Evolutionary conservation across 2,113 vertebrate species (phyloP), one percentile per base, ranked within the genome.

Genomic region (Xiphophorus hellerii): DNA sequence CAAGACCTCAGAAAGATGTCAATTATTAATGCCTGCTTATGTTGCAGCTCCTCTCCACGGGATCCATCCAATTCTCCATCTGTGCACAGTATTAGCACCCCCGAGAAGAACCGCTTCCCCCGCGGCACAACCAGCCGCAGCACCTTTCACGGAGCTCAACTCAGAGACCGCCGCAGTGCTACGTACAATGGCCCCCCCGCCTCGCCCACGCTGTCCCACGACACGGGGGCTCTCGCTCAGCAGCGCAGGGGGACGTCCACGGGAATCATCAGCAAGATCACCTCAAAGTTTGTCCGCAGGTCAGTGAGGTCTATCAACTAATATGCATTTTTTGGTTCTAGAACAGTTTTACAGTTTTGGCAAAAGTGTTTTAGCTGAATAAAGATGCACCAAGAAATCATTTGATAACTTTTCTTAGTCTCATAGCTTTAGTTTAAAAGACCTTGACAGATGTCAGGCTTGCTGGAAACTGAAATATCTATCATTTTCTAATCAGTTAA

Each of bases 251-350:
- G 98, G 13, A 98, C 97, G 0, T 98, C 98, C 65, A 97, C 97
- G 0, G 97, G 97, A 58, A 95, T 99, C 88, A 98, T 99, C 88
- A 94, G 98, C 96, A 99, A 99, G 92, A 96, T 99, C 92, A 98
- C 98, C 63, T 99, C 98, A 89, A 97, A 97, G 92, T 99, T 99
- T 62, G 96, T 95, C 2, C 98, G 97, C 95, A 99, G 98, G 98
- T 99, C 89, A 94, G 96, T 95, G 80, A 72, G 15, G 17, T 33
- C 17, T 2, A 33, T 11, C 20, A 37, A 5, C 12, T 76, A 67
- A 74, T 20, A 20, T 8, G 7, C 28, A 7, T 27, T 20, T 22
- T 27, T 61, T 51, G 3, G 12, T 25, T 28, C 4, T 51, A 5
- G 1, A 48, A 60, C 25, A 7, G 22, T 17, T 48, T 48, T 48